Evolutionary conservation across 2,888 invertebrate species (phyloP).

Genomic region (Ophion ventricosus): DNA sequence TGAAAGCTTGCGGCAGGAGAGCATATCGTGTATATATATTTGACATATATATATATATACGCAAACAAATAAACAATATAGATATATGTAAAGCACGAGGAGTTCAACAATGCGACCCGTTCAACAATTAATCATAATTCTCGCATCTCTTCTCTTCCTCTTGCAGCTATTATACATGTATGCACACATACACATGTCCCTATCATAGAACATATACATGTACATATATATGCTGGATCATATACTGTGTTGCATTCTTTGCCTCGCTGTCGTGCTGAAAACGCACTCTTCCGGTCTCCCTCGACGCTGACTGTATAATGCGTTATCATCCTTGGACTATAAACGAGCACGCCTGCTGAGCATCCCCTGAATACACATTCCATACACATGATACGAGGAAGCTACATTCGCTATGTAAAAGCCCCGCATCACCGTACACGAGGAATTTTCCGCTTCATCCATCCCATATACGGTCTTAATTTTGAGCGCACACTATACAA

Average conservation of each 20-base stretch:
- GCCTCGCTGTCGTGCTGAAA: constrained; percentile 10
- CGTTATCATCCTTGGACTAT: constrained; percentile 43
- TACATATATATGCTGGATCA: background rate
- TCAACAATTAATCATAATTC: constrained; percentile 59
- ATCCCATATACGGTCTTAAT: constrained; percentile 14
- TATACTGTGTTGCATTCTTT: constrained; percentile 5
- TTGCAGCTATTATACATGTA: constrained; percentile 14
- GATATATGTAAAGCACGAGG: background rate
- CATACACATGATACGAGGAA: background rate
- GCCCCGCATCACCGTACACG: constrained; percentile 29
- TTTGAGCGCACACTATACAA: background rate
- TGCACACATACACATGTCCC: background rate
- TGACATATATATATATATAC: background rate
- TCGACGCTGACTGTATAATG: constrained; percentile 5
- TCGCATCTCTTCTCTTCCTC: constrained; percentile 3
- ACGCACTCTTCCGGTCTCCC: constrained; percentile 26
- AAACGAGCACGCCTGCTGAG: background rate
- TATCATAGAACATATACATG: background rate
- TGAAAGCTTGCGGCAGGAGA: constrained; percentile 33
- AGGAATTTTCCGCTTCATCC: constrained; percentile 35
- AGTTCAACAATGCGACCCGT: constrained; percentile 50
- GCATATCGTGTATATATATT: constrained; percentile 7
- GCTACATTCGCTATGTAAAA: constrained; percentile 6
- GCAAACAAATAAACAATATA: background rate
- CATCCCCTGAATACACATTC: constrained; percentile 21